These are phyloP conservation scores for Premnoplex brunnescens DNA, from an alignment of 2,797 vertebrate species.

Conservation along the genomic window DNA sequence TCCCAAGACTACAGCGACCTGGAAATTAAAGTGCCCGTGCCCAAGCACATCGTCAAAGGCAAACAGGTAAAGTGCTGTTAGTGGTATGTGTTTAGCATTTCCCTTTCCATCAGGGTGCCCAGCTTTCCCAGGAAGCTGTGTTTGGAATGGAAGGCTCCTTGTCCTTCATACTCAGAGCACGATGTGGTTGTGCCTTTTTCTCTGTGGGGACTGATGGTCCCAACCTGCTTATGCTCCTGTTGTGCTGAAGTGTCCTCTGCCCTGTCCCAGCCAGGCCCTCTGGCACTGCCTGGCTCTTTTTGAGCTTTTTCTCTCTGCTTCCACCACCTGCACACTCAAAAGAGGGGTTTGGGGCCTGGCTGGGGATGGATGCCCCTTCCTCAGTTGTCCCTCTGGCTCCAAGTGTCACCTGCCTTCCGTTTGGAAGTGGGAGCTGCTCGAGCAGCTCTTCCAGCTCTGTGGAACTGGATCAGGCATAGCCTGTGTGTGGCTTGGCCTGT, in stretches of 20 bases:
- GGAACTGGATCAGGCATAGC: neutral
- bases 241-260: neutral
- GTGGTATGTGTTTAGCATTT: neutral
- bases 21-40: slow-evolving; percentile 91
- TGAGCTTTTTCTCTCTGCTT: neutral
- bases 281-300: neutral
- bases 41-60: slow-evolving; percentile 86
- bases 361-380: neutral
- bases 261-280: neutral
- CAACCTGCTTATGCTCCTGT: fast-evolving
- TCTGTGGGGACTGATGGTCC: neutral
- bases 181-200: neutral
- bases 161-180: neutral
- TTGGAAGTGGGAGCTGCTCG: neutral
- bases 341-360: fast-evolving
- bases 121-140: neutral
- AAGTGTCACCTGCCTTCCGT: neutral
- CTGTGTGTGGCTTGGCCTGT: neutral
- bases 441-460: fast-evolving
- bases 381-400: neutral
- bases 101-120: fast-evolving
- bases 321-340: neutral
- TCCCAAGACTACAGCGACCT: slow-evolving; percentile 95
- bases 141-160: neutral
- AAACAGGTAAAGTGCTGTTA: slow-evolving; percentile 82